phyloP scores from a whole-genome alignment of 1,140 invertebrate species.

The Aphis craccivora region DNA sequence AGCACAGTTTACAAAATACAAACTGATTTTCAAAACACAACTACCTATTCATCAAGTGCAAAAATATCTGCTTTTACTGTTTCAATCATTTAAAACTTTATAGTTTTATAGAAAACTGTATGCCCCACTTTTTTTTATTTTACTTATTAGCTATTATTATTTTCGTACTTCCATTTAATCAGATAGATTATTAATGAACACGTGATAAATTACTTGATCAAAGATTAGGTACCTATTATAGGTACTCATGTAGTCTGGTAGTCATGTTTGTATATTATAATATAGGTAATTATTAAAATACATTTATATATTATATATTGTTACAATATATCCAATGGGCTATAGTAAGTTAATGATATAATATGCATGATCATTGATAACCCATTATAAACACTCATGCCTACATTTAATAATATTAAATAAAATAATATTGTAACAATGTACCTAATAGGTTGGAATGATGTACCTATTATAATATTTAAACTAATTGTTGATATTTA shows the following conservation, averaged over 20 bases:
- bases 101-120: constrained; percentile 27
- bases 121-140: background rate
- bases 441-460: no score
- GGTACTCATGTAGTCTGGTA: background rate
- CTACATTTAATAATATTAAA: background rate
- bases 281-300: no score
- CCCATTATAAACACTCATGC: background rate
- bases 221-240: background rate
- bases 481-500: background rate
- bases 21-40: background rate
- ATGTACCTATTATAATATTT: no score
- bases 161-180: background rate
- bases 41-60: background rate
- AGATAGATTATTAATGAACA: background rate
- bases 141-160: background rate
- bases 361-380: background rate
- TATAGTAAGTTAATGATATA: no score
- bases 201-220: background rate
- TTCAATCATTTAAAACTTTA: background rate
- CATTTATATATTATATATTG: no score
- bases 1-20: background rate
- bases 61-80: background rate
- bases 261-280: background rate
- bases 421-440: no score
- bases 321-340: no score